Base-by-base conservation (phyloP, 2,113 vertebrate genomes). In the Tonatia bakeri region DNA sequence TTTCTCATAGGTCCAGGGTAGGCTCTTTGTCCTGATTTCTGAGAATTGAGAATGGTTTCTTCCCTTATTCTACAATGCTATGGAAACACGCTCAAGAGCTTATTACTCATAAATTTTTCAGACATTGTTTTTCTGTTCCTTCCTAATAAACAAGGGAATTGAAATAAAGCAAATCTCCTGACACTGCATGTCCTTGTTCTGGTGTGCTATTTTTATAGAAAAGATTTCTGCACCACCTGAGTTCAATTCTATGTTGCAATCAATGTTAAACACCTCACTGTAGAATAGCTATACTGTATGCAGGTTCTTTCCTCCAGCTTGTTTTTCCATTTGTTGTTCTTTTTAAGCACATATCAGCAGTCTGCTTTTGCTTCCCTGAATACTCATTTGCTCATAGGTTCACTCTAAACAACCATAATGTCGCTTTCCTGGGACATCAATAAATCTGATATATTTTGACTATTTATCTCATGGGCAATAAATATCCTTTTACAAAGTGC, bases 401-500 rank as follows among this genome's bases (percentile, higher is more conserved):
- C 47, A 72, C 90, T 97, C 86, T 96, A 85, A 98, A 96, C 70
- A 97, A 90, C 82, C n/a, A 8, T 96, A 98, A 98, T 96, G 91
- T 91, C 0, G 0, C 96, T 98, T 97, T 98, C 97, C 96, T 94
- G 61, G 94, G 97, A 97, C 96, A 95, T 97, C 98, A 94, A 97
- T 98, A 98, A 98, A 98, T 98, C 98, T 97, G 96, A 97, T 98
- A 96, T 94, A 97, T 98, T 98, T 98, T 98, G 97, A 98, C 97
- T 98, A 98, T 98, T 98, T 98, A 98, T 98, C 98, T 98, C 94
- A 22, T 79, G 94, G 97, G 98, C 96, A 98, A 98, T 98, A 98
- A 98, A 97, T 97, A 98, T 97, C 97, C 87, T 93, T 98, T 98
- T 97, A 97, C 98, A 98, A 98, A 98, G 88, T 54, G 40, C 3